Conservation (phyloP, 1,140 invertebrate genomes). For the Varroa destructor region DNA sequence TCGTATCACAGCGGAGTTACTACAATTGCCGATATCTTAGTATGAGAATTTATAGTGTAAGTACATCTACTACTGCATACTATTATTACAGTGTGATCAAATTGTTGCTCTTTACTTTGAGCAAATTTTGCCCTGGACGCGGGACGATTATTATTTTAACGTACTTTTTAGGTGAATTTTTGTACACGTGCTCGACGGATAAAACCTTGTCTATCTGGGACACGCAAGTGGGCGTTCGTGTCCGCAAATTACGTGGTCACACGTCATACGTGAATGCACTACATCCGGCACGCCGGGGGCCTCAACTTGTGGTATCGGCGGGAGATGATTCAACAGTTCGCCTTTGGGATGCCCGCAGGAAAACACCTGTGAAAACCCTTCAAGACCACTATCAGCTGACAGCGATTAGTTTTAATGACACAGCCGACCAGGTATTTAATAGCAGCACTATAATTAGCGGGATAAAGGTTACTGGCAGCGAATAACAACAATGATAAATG, state of each 20-base stretch:
- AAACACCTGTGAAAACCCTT: conserved; percentile 62
- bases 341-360: conserved; percentile 66
- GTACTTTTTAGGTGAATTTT: conserved; percentile 44
- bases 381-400: conserved; percentile 74
- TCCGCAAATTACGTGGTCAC: conserved; percentile 76
- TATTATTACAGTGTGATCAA: background rate
- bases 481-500: no score
- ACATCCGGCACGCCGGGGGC: conserved; percentile 63
- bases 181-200: conserved; percentile 89
- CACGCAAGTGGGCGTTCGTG: conserved; percentile 63
- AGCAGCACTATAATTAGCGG: no score
- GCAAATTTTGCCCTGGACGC: no score
- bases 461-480: no score
- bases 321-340: conserved; percentile 87
- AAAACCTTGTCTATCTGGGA: conserved; percentile 92
- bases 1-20: conserved; percentile 37
- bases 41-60: no score
- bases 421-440: conserved; percentile 58
- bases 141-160: conserved; percentile 19
- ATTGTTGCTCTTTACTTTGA: no score
- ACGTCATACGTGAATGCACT: conserved; percentile 47
- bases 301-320: conserved; percentile 74
- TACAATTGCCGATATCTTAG: conserved; percentile 6
- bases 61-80: background rate
- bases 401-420: conserved; percentile 86